A percentile compares a stretch with the other conserved stretches of the same genome.
phyloP scores from a whole-genome alignment of 2,113 vertebrate genomes.

The Terrapene triunguis region DNA sequence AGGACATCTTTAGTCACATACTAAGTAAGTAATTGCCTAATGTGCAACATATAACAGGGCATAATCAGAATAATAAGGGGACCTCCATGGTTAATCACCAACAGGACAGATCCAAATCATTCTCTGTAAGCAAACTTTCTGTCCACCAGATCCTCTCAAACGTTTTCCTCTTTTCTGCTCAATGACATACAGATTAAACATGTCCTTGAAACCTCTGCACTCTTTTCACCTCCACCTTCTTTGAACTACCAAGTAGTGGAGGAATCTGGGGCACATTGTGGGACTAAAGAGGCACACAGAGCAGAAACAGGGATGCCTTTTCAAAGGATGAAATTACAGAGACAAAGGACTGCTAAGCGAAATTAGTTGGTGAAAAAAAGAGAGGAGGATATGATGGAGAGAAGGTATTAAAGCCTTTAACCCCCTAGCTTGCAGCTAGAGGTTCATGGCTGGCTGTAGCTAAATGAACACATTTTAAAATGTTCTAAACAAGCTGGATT shows the following conservation, averaged over 20 bases:
- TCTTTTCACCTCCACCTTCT: accelerated
- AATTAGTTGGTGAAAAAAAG: not conserved
- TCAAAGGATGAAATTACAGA: no score
- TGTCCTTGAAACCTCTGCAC: not conserved
- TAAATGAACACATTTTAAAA: not conserved
- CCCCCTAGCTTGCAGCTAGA: not conserved
- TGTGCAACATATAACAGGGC: accelerated
- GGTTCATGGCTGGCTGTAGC: not conserved
- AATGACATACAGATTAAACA: accelerated
- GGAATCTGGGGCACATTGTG: not conserved
- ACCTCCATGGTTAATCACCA: not conserved
- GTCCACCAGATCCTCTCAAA: accelerated
- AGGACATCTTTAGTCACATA: not conserved
- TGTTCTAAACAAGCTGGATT: not conserved
- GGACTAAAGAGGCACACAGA: accelerated
- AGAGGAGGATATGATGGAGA: not conserved
- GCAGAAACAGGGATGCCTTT: accelerated
- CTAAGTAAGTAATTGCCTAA: not conserved
- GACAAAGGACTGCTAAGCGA: not conserved
- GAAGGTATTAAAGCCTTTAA: not conserved
- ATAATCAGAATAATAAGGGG: accelerated
- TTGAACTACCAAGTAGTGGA: accelerated
- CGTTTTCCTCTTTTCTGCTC: accelerated
- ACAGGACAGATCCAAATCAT: accelerated
- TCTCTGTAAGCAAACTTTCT: not conserved